These are phyloP conservation scores for Poecilus cupreus DNA, from an alignment of 2,888 invertebrate species.

Conservation along the genomic window DNA sequence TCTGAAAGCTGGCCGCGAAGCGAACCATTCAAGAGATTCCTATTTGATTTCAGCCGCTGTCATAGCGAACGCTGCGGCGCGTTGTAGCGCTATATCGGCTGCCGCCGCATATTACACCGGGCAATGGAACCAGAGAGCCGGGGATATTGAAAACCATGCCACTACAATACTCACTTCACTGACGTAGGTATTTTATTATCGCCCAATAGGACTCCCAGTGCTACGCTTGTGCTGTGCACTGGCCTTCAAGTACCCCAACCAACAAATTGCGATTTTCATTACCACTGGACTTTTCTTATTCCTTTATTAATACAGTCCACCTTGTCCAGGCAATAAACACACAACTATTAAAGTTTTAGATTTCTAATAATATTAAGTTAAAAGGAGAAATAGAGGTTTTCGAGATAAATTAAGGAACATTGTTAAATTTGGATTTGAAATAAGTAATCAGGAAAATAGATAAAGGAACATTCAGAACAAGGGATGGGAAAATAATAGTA, in stretches of 20 bases:
- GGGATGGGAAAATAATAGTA: too few relatives aligned
- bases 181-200: constrained; percentile 44
- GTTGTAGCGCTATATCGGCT: constrained; percentile 19
- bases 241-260: neutral
- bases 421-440: too few relatives aligned
- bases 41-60: constrained; percentile 20
- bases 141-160: constrained; percentile 38
- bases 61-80: neutral
- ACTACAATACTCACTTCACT: constrained; percentile 40
- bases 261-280: neutral
- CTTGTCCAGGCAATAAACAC: too few relatives aligned
- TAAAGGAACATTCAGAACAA: too few relatives aligned
- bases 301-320: too few relatives aligned
- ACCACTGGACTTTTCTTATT: neutral
- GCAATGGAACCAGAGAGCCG: neutral
- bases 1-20: constrained; percentile 15
- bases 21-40: constrained; percentile 37
- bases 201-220: neutral
- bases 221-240: neutral
- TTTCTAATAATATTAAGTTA: too few relatives aligned
- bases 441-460: too few relatives aligned
- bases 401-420: too few relatives aligned
- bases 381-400: too few relatives aligned
- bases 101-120: constrained; percentile 23
- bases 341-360: too few relatives aligned